Conservation (phyloP, 2,888 invertebrate genomes). For the Platycnemis pennipes region DNA sequence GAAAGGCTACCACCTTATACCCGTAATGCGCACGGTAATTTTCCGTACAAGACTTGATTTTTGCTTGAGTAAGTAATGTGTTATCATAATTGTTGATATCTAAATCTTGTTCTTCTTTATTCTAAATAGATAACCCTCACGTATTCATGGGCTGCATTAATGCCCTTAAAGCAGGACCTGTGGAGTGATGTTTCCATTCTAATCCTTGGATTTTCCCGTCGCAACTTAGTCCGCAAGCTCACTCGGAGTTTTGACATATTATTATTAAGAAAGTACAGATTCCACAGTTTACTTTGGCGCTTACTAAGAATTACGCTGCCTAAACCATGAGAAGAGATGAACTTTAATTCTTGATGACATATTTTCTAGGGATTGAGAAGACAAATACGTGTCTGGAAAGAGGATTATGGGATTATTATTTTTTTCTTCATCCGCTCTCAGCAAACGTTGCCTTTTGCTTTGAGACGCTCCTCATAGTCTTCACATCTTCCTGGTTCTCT, state of each 20-base stretch:
- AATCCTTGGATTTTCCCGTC: too few relatives aligned
- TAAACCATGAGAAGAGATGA: not conserved
- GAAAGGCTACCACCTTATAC: too few relatives aligned
- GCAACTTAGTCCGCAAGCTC: too few relatives aligned
- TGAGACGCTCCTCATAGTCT: not conserved
- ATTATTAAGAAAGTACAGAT: not conserved
- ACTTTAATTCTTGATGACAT: not conserved
- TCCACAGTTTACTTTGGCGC: not conserved
- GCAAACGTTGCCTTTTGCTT: not conserved
- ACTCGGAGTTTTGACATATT: not conserved
- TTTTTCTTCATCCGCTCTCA: not conserved
- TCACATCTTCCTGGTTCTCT: not conserved
- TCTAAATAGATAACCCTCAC: too few relatives aligned
- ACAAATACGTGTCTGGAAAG: conserved; percentile 7
- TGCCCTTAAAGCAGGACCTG: too few relatives aligned
- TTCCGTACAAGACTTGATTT: too few relatives aligned
- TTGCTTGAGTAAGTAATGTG: too few relatives aligned
- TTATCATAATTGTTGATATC: too few relatives aligned
- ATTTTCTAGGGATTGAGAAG: not conserved
- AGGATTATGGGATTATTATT: conserved; percentile 23
- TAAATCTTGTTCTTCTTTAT: too few relatives aligned
- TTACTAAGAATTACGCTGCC: not conserved
- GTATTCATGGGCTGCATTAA: too few relatives aligned
- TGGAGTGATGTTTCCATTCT: too few relatives aligned
- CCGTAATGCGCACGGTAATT: too few relatives aligned